Conservation (phyloP, 2,113 vertebrate genomes). For the Girardinichthys multiradiatus region DNA sequence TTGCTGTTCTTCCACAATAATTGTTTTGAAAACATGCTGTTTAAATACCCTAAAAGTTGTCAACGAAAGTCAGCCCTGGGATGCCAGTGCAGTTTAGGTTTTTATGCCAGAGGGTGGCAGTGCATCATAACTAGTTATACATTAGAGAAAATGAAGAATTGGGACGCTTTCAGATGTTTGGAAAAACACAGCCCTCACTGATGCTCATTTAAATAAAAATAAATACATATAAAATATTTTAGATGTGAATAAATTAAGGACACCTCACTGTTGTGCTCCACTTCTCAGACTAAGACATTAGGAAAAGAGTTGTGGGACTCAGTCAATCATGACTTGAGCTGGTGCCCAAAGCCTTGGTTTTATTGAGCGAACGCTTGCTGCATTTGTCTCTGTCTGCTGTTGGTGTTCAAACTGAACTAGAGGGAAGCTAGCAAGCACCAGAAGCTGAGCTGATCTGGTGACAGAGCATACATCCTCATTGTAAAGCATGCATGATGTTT, state of each 20-base stretch:
- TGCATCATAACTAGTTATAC: constrained; percentile 33
- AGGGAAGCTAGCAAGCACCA: constrained; percentile 7
- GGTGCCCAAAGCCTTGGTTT: constrained; percentile 40
- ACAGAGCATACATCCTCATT: constrained; percentile 18
- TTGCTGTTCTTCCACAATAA: no score
- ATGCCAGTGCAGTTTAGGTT: background rate
- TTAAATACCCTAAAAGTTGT: background rate
- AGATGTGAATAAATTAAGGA: constrained; percentile 9
- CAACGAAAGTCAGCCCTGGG: background rate
- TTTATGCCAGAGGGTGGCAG: constrained; percentile 60
- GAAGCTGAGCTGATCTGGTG: constrained; percentile 4
- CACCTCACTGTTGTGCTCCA: background rate
- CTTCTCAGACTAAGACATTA: constrained; percentile 38
- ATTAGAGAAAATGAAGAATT: background rate
- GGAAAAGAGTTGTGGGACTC: constrained; percentile 8
- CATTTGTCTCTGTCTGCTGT: constrained; percentile 51
- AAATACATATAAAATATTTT: constrained; percentile 8
- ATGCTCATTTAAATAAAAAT: background rate
- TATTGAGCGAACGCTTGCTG: constrained; percentile 38
- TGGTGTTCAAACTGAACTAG: constrained; percentile 27
- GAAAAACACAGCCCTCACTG: constrained; percentile 10
- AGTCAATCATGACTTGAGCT: constrained; percentile 19
- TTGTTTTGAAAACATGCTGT: background rate
- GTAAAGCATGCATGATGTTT: constrained; percentile 45
- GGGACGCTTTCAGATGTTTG: background rate